Base-by-base conservation (phyloP, 2,888 invertebrate species). In the Eilema depressum region DNA sequence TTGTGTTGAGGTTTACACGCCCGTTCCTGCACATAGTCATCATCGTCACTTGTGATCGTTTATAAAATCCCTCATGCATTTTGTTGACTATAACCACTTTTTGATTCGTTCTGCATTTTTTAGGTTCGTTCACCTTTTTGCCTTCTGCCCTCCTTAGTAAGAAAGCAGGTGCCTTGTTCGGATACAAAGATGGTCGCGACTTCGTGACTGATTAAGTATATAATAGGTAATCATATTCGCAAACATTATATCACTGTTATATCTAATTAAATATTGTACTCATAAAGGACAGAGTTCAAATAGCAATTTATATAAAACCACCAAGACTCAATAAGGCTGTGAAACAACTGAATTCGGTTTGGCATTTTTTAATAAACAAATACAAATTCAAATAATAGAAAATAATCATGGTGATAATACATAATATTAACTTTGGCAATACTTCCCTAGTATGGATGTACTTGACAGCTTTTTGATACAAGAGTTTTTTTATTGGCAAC, bases 291-390 rank as follows among this genome's bases (percentile, higher is more conserved):
- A 91, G 92, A 88, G 90, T 85, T 79, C 47, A 75, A 79, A 82
- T 76, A 84, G 73, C 82, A 86, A 85, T 85, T 85, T 87, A 80
- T 86, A 82, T 85, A 77, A 83, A 77, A 92, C 87, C 89, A 92
- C 89, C 92, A 92, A 94, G 93, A 94, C 93, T 92, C 91, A 82
- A 87, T 84, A 92, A 92, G 95, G 95, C 95, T 95, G 95, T 95
- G 95, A 94, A 92, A 91, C 89, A 93, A 92, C 92, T 86, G 82
- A 87, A 86, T 91, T 92, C 91, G 92, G 92, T 94, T 91, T 87
- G 86, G 91, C 91, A 78, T 84, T 80, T 80, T 81, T 76, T 82
- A 82, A 84, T 78, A 79, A 83, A n/a, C 53, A 81, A 80, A 83
- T 83, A 83, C 81, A 83, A 83, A 75, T 76, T 80, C 79, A 78